Percentiles rank a stretch among this genome's conserved stretches.
phyloP scores from a whole-genome alignment of 1,140 invertebrate species.

The Stratiolaelaps scimitus region DNA sequence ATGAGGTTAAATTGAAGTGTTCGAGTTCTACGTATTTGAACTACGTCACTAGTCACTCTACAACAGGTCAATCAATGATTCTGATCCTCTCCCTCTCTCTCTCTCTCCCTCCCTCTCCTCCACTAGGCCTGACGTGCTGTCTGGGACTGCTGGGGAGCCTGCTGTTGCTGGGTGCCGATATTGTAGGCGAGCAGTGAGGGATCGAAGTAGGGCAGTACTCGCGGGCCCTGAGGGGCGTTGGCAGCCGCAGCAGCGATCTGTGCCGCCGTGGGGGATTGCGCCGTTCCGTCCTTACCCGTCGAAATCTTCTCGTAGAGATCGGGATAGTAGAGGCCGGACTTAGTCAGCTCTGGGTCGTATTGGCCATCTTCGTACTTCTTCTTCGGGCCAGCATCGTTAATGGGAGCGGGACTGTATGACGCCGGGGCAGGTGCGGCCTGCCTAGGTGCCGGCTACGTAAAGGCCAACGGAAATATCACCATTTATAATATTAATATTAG shows the following conservation, averaged over 20 bases:
- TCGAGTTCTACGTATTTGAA: too few relatives aligned
- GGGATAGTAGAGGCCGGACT: slow-evolving; percentile 21
- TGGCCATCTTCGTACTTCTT: slow-evolving; percentile 28
- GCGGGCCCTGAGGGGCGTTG: slow-evolving; percentile 1
- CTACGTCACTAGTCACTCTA: too few relatives aligned
- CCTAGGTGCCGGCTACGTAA: too few relatives aligned
- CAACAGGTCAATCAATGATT: too few relatives aligned
- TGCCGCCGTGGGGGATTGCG: neutral
- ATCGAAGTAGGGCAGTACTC: slow-evolving; percentile 20
- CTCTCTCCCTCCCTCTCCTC: too few relatives aligned
- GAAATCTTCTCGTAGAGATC: slow-evolving; percentile 24
- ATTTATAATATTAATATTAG: too few relatives aligned
- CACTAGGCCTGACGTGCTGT: too few relatives aligned
- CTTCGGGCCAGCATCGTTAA: slow-evolving; percentile 16
- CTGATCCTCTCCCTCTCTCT: too few relatives aligned
- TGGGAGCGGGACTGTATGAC: neutral
- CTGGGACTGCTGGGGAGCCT: neutral
- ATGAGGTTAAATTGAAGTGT: too few relatives aligned
- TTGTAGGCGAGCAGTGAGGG: slow-evolving; percentile 23
- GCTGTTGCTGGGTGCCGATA: slow-evolving; percentile 10
- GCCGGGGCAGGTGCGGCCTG: too few relatives aligned
- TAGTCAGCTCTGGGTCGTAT: slow-evolving; percentile 19
- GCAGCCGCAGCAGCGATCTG: slow-evolving; percentile 1
- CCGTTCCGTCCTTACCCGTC: slow-evolving; percentile 12
- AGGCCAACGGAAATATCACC: too few relatives aligned